Percentiles rank a stretch among this genome's conserved stretches.
These are phyloP conservation scores for Bufo bufo DNA, from an alignment of 2,113 vertebrate species.

Conservation along the genomic window DNA sequence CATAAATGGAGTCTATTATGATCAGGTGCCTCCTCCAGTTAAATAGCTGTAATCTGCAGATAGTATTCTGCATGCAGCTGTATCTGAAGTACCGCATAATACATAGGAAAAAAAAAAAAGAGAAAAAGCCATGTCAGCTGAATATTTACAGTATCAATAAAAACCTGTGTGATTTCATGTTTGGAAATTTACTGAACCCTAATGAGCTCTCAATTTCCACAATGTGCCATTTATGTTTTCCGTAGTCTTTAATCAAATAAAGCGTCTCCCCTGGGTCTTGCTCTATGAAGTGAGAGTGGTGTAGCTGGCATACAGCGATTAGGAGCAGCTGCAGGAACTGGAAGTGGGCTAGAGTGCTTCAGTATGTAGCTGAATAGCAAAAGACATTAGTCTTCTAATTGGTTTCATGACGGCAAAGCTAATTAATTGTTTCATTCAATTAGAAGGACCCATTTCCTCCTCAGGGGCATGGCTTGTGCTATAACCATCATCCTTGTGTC, in stretches of 20 bases:
- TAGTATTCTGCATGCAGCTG: slow-evolving; percentile 26
- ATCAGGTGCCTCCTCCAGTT: slow-evolving; percentile 4
- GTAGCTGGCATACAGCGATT: slow-evolving; percentile 32
- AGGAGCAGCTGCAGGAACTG: slow-evolving; percentile 54
- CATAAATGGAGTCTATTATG: not conserved
- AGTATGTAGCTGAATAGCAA: slow-evolving; percentile 45
- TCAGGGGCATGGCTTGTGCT: slow-evolving; percentile 4
- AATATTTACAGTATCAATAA: slow-evolving; percentile 28
- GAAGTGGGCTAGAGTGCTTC: slow-evolving; percentile 21
- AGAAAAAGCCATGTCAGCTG: slow-evolving; percentile 7
- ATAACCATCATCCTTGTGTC: not conserved
- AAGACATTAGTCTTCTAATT: slow-evolving; percentile 44
- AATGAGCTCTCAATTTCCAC: not conserved
- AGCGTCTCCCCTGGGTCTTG: slow-evolving; percentile 34
- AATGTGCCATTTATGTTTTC: slow-evolving; percentile 37
- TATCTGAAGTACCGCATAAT: slow-evolving; percentile 9
- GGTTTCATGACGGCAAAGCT: slow-evolving; percentile 43
- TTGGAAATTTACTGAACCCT: not conserved
- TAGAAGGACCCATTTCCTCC: slow-evolving; percentile 42
- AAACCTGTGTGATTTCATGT: not conserved
- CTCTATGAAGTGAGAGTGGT: slow-evolving; percentile 1
- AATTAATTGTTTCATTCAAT: slow-evolving; percentile 47
- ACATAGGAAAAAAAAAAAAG: not conserved
- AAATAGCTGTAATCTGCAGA: slow-evolving; percentile 10
- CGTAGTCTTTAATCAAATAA: slow-evolving; percentile 35